Percentiles rank a stretch among this genome's conserved stretches.
These are phyloP conservation scores for Calephelis nemesis DNA, from an alignment of 1,140 invertebrate species.

Conservation along the genomic window DNA sequence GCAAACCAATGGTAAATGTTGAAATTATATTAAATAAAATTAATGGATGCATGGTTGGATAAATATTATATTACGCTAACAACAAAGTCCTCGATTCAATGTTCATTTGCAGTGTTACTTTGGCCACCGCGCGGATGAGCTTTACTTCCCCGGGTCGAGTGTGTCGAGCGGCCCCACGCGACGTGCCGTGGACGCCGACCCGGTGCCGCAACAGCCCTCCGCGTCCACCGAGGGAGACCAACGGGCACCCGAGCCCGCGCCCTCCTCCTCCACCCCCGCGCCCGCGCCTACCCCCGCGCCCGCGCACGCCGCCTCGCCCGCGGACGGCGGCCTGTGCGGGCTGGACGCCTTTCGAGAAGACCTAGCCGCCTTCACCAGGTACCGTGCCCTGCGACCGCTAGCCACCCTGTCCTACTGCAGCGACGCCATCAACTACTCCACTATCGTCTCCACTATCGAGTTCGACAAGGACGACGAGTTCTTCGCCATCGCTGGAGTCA, in stretches of 20 bases:
- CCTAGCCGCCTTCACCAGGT: slow-evolving; percentile 93
- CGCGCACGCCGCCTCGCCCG: slow-evolving; percentile 22
- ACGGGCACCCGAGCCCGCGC: slow-evolving; percentile 17
- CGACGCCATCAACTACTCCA: slow-evolving; percentile 92
- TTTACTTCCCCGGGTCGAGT: slow-evolving; percentile 84
- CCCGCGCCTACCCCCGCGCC: slow-evolving; percentile 9
- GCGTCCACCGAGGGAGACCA: slow-evolving; percentile 17
- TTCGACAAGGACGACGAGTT: slow-evolving; percentile 98
- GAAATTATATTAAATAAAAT: no score
- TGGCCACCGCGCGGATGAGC: slow-evolving; percentile 85
- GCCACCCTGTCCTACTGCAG: slow-evolving; percentile 95
- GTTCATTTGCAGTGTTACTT: slow-evolving; percentile 86
- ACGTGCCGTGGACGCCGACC: slow-evolving; percentile 26
- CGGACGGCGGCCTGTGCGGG: slow-evolving; percentile 58
- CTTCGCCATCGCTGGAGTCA: slow-evolving; percentile 98
- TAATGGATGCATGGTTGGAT: no score
- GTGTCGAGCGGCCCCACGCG: slow-evolving; percentile 53
- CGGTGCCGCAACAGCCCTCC: slow-evolving; percentile 23
- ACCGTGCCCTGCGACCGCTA: slow-evolving; percentile 87
- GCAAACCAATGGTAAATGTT: no score
- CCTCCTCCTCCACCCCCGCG: slow-evolving; percentile 40
- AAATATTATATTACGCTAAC: neutral
- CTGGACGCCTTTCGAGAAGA: slow-evolving; percentile 92
- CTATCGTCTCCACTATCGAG: slow-evolving; percentile 97
- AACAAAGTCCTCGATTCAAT: neutral